Conservation (phyloP, 2,113 vertebrate genomes). For the Clarias batrachus region DNA sequence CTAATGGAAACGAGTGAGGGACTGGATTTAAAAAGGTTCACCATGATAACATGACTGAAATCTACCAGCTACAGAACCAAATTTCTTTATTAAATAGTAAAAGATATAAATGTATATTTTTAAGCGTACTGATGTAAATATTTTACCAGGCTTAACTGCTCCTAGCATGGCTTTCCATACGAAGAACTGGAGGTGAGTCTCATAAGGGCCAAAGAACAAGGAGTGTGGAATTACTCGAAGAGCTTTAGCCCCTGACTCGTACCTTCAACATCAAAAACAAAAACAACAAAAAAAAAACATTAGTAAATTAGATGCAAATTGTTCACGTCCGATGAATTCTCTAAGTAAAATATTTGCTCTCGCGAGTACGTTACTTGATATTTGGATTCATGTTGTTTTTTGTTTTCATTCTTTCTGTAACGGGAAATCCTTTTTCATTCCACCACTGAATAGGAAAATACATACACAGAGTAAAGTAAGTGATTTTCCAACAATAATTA, state of each 20-base stretch:
- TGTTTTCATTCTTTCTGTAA: constrained; percentile 28
- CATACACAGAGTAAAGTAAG: neutral
- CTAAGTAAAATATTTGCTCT: neutral
- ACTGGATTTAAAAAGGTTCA: neutral
- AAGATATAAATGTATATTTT: neutral
- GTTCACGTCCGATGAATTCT: neutral
- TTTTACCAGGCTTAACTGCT: constrained; percentile 53
- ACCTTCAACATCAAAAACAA: constrained; percentile 25
- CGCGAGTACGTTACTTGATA: neutral
- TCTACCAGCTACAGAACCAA: neutral
- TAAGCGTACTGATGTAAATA: neutral
- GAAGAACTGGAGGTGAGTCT: constrained; percentile 64
- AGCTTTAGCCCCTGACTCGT: constrained; percentile 9
- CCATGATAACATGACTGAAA: neutral
- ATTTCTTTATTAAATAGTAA: neutral
- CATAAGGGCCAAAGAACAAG: constrained; percentile 55
- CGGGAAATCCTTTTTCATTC: constrained; percentile 43
- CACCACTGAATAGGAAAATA: constrained; percentile 46
- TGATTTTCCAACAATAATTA: neutral
- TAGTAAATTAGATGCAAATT: neutral
- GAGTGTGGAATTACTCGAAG: constrained; percentile 41
- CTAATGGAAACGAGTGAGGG: neutral
- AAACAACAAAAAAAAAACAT: neutral
- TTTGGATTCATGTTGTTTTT: neutral
- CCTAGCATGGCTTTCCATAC: constrained; percentile 66